Conservation (phyloP, 2,113 vertebrate species). For the Oncorhynchus kisutch region DNA sequence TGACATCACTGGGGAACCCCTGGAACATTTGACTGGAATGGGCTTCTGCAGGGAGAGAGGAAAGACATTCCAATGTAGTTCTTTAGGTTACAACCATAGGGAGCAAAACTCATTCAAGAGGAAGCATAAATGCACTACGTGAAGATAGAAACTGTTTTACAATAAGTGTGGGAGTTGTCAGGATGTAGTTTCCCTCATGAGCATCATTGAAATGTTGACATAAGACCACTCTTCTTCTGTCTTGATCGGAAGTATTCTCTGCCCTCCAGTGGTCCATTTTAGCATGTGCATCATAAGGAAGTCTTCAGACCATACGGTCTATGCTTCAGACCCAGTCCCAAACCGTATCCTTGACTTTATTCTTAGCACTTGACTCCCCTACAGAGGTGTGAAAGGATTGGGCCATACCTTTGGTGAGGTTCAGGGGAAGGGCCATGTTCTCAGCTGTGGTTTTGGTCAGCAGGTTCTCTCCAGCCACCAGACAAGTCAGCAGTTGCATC, state of each 20-base stretch:
- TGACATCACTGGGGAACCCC: slow-evolving; percentile 61
- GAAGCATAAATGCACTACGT: not conserved
- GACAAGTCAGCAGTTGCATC: slow-evolving; percentile 74
- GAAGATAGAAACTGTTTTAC: not conserved
- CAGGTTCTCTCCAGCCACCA: slow-evolving; percentile 72
- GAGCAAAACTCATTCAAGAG: not conserved
- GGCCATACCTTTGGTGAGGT: slow-evolving; percentile 66
- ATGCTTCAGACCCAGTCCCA: too few relatives aligned
- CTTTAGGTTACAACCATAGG: not conserved
- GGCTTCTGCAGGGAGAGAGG: slow-evolving; percentile 51
- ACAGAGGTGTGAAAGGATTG: not conserved
- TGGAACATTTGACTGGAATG: slow-evolving; percentile 71
- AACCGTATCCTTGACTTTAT: not conserved
- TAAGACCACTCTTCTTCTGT: too few relatives aligned
- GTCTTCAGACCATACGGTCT: too few relatives aligned
- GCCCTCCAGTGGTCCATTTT: slow-evolving; percentile 39
- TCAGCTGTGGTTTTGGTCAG: slow-evolving; percentile 62
- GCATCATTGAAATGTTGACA: not conserved
- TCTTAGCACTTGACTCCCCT: too few relatives aligned
- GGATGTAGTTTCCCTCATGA: too few relatives aligned
- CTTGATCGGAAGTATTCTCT: slow-evolving; percentile 18
- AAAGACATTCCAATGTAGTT: not conserved
- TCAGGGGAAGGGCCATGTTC: slow-evolving; percentile 74
- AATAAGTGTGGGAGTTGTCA: too few relatives aligned
- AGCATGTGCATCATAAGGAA: not conserved